These are phyloP conservation scores for Drosophila mettleri DNA, from an alignment of 2,888 invertebrate genomes.

Conservation along the genomic window DNA sequence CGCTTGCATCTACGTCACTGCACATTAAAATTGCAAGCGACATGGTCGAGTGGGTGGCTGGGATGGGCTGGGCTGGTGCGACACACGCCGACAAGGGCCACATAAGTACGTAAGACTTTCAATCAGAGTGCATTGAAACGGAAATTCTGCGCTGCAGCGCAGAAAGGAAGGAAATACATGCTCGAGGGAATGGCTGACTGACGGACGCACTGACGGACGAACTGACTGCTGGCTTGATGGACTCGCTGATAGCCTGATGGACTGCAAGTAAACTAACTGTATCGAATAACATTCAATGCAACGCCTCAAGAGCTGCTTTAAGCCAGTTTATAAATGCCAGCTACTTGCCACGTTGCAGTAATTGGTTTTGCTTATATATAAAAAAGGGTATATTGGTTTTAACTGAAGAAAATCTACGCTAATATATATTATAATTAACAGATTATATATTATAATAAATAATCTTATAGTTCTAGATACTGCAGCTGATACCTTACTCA, in stretches of 20 bases:
- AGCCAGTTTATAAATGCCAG: slow-evolving; percentile 26
- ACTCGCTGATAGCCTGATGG: slow-evolving; percentile 28
- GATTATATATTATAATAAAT: too few species aligned
- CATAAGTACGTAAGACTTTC: slow-evolving; percentile 71
- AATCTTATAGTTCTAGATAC: too few species aligned
- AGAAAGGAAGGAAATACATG: slow-evolving; percentile 74
- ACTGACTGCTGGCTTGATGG: slow-evolving; percentile 12
- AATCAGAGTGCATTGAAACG: slow-evolving; percentile 77
- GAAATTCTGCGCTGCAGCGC: slow-evolving; percentile 79
- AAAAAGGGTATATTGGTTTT: not conserved
- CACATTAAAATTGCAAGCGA: slow-evolving; percentile 74
- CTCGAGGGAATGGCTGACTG: slow-evolving; percentile 52
- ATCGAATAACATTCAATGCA: slow-evolving; percentile 50
- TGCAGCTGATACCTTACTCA: too few species aligned
- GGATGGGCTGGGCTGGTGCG: not conserved
- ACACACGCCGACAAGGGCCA: slow-evolving; percentile 46
- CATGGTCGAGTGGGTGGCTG: slow-evolving; percentile 31
- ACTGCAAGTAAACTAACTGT: slow-evolving; percentile 48
- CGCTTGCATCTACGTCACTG: slow-evolving; percentile 70
- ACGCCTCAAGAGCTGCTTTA: slow-evolving; percentile 24
- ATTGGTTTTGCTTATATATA: not conserved
- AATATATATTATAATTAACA: too few species aligned
- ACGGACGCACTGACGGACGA: slow-evolving; percentile 22
- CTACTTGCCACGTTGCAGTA: slow-evolving; percentile 5
- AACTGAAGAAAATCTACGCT: not conserved